phyloP scores from a whole-genome alignment of 2,797 vertebrate genomes.

The Acipenser ruthenus region DNA sequence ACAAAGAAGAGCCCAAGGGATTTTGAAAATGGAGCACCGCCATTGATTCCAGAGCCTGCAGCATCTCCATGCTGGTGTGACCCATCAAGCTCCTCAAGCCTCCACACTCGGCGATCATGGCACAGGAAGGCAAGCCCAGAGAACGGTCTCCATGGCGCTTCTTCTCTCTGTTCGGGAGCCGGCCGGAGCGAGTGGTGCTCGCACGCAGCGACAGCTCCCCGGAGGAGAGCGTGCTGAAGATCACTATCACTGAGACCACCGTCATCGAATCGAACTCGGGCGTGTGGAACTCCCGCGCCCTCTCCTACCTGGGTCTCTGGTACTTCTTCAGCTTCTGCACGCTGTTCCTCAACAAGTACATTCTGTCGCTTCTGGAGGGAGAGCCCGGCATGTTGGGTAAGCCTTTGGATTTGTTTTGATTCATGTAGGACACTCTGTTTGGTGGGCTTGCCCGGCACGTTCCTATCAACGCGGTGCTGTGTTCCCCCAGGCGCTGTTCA shows the following conservation, averaged over 20 bases:
- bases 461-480: neutral
- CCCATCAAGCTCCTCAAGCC: no score
- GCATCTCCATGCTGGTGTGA: slow-evolving; percentile 12
- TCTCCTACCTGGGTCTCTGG: slow-evolving; percentile 80
- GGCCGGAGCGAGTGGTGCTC: slow-evolving; percentile 65
- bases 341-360: slow-evolving; percentile 95
- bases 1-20: neutral
- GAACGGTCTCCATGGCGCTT: slow-evolving; percentile 45
- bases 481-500: slow-evolving; percentile 75
- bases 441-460: neutral
- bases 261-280: slow-evolving; percentile 83
- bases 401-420: neutral
- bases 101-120: slow-evolving; percentile 29
- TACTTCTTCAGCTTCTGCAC: slow-evolving; percentile 98
- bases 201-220: slow-evolving; percentile 66
- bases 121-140: slow-evolving; percentile 36
- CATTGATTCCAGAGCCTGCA: neutral
- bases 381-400: slow-evolving; percentile 92
- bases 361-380: slow-evolving; percentile 83
- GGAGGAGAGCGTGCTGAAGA: slow-evolving; percentile 76
- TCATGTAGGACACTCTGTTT: neutral
- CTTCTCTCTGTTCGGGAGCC: slow-evolving; percentile 51
- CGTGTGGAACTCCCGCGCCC: slow-evolving; percentile 72
- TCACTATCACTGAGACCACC: slow-evolving; percentile 89
- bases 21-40: slow-evolving; percentile 30